These are phyloP conservation scores for Sebastes matsubarae DNA, from an alignment of 2,797 vertebrate species.

Conservation along the genomic window DNA sequence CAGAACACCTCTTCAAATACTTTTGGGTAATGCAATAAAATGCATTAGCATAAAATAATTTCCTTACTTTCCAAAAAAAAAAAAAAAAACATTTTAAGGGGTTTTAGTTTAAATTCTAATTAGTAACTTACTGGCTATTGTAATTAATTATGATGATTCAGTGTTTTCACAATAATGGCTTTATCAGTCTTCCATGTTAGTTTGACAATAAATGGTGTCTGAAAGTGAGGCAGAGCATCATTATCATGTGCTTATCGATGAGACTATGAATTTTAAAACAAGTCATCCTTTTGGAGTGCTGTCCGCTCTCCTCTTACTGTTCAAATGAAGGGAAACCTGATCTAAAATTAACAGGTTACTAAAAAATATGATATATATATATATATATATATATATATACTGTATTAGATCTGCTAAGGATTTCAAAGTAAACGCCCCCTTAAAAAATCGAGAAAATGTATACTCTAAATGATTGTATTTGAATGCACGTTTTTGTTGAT, in stretches of 20 bases:
- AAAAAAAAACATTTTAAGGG: background rate
- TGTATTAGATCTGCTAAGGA: background rate
- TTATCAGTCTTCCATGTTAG: background rate
- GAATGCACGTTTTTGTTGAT: background rate
- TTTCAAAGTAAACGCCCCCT: background rate
- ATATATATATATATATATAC: no score
- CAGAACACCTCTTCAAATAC: background rate
- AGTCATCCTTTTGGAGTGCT: background rate
- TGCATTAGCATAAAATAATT: background rate
- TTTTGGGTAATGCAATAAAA: background rate
- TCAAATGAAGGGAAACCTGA: background rate
- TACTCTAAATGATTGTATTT: background rate
- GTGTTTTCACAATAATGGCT: background rate
- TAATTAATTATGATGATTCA: background rate
- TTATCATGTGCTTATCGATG: background rate
- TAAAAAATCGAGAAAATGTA: background rate
- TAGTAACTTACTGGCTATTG: background rate
- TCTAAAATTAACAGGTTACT: background rate
- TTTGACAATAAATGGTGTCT: background rate
- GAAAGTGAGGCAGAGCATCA: background rate
- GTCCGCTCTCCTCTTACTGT: background rate
- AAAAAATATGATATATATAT: background rate
- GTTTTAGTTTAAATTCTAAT: background rate
- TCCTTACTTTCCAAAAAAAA: background rate
- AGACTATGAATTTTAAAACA: background rate